Evolutionary conservation across 2,888 invertebrate species (phyloP), one percentile per base, ranked within the genome.

Genomic region (Pristionchus arcanus): DNA sequence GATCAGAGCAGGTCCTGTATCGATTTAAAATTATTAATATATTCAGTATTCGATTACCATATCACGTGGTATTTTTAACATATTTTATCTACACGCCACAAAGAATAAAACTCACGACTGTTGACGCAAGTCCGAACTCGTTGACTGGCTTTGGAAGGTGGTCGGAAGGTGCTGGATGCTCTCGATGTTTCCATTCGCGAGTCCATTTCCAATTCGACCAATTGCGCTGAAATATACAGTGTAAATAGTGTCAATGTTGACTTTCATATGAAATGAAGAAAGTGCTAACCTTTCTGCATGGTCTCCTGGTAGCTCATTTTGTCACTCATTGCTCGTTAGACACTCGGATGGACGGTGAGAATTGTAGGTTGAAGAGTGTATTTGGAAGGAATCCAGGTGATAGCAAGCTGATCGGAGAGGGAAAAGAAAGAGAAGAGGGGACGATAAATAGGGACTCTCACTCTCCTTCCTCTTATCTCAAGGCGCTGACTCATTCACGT

Each of bases 291-390:
- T 37, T 84, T 55, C 59, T 84, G 84, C 84, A 84, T 84, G 0
- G 84, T 84, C 31, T 84, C 84, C 34, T 84, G 84, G 59, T 84
- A 84, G 84, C 59, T 59, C 84, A 84, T 84, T 59, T 84, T 84
- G 55, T 34, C 84, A 21, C 59, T 55, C 84, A 81, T 81, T 11
- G 53, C n/a, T 83, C 42, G 53, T 4, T 53, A 3, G 4, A 15
- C n/a, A 4, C 19, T 21, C 2, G n/a, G 81, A 42, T 81, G 19
- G 68, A 77, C 37, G 37, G 42, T 42, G 37, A 7, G 77, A 21
- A 42, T 28, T 37, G 42, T 21, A 42, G 77, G 49, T 77, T 31
- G 74, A 19, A 37, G 42, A 77, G 74, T 42, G 37, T 77, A 77
- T 7, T 63, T 68, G 68, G 68, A 31, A 34, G 68, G 13, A 13